Base-by-base conservation (phyloP, 2,797 vertebrate species). In the Tamandua tetradactyla region DNA sequence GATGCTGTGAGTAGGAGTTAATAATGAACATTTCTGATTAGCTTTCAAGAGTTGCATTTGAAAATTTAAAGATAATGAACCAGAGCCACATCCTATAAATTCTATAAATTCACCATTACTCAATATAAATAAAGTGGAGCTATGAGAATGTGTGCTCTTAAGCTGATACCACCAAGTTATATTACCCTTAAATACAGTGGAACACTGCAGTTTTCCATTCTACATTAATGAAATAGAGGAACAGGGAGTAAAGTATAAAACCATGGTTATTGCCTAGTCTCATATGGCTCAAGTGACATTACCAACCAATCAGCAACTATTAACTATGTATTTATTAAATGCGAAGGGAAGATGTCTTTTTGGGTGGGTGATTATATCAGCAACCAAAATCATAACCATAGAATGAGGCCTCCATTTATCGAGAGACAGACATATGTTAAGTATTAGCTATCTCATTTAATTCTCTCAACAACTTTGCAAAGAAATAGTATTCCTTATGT, bases 1-100 rank as follows among this genome's bases (percentile, higher is more conserved):
- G 11, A 47, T 47, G 23, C 71, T 55, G 52, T 55, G 55, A 55
- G 52, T 55, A 55, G 52, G 62, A 92, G 83, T 90, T 42, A 78
- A 37, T 87, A 90, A 96, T 64, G 68, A 82, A 55, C 68, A 86
- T 78, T 95, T 93, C 25, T 82, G 80, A 94, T 92, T 76, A 93
- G 55, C 32, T 93, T 96, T 91, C 74, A 89, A 93, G 75, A 71
- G 47, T 62, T 96, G 9, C 30, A 88, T 49, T 92, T 93, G 78
- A 94, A 87, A 75, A 40, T 92, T 42, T 59, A 83, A 90, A 95
- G 94, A 49, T 81, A 89, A 89, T 88, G 69, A 94, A 87, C 6
- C 37, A 75, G 68, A 93, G 17, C 17, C 25, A 61, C 5, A 72
- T 57, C 18, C 42, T 81, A 62, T 84, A 81, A 69, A 89, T 94